Percentiles rank a stretch among this genome's conserved stretches.
phyloP scores from a whole-genome alignment of 2,797 vertebrate genomes.

The Luscinia megarhynchos region DNA sequence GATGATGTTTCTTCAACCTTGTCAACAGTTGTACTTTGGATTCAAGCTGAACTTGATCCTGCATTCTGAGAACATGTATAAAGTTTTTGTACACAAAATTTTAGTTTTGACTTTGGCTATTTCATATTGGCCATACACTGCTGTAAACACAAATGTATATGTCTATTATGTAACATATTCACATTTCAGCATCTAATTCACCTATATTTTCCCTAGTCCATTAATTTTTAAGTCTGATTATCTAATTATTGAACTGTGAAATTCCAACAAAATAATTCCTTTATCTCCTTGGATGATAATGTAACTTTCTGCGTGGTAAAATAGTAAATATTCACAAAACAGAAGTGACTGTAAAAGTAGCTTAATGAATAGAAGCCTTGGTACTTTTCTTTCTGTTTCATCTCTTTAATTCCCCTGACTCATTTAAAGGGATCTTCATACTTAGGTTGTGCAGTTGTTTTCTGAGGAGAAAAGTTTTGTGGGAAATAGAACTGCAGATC shows the following conservation, averaged over 20 bases:
- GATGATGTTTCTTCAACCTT: neutral
- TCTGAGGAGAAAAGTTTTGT: neutral
- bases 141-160: neutral
- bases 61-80: neutral
- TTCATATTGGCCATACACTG: neutral
- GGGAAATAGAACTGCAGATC: neutral
- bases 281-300: neutral
- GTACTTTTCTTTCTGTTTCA: neutral
- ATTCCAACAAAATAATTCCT: neutral
- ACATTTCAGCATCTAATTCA: neutral
- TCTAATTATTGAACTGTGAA: neutral
- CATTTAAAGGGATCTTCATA: neutral
- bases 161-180: neutral
- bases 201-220: neutral
- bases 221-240: neutral
- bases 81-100: neutral
- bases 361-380: neutral
- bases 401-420: neutral
- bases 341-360: neutral
- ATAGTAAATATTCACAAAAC: neutral
- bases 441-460: neutral
- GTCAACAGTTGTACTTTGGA: neutral
- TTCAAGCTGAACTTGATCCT: neutral
- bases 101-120: neutral
- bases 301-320: neutral